Evolutionary conservation across 1,140 invertebrate genomes (phyloP), one percentile per base, ranked within the genome.

Genomic region (Dufourea novaeangliae): DNA sequence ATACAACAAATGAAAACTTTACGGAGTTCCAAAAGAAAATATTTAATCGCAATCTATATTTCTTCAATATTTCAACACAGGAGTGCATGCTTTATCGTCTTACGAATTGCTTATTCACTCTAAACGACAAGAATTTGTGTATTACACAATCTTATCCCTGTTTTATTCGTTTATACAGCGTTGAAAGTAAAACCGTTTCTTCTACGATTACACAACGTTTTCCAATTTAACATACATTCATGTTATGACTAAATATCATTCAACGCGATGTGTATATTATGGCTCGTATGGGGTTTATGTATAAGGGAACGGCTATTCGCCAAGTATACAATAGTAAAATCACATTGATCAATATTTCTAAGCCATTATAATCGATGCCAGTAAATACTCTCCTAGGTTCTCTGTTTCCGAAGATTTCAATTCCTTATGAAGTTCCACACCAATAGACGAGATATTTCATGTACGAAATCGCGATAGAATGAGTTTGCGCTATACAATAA

Each of bases 261-360:
- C 34, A 52, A 79, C 29, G 37, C 29, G 41, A 39, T 41, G 12
- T 64, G 29, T 76, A 39, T 69, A 79, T 72, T 86, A 86, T 86
- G 85, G 80, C 85, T 84, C 62, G 27, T 70, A 52, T 27, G 74
- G 80, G 85, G 66, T 86, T 85, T 86, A 87, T 83, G 63, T 85
- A 87, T 85, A 85, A 80, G 71, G 80, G 78, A 75, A 52, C 68
- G 62, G 54, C 70, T 68, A 34, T 81, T 50, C 59, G 63, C 70
- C 61, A 63, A 81, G 41, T 85, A 81, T 57, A 73, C 52, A 71
- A 44, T 71, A 74, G 64, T 68, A 86, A 80, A 71, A 81, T 86
- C 77, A 86, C 75, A 77, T 66, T 82, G 32, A 68, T 56, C 17
- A 56, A 59, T 74, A 67, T 68, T 52, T 46, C 14, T 61, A 52